Base-by-base conservation (phyloP, 2,113 vertebrate genomes). In the Diadophis punctatus region DNA sequence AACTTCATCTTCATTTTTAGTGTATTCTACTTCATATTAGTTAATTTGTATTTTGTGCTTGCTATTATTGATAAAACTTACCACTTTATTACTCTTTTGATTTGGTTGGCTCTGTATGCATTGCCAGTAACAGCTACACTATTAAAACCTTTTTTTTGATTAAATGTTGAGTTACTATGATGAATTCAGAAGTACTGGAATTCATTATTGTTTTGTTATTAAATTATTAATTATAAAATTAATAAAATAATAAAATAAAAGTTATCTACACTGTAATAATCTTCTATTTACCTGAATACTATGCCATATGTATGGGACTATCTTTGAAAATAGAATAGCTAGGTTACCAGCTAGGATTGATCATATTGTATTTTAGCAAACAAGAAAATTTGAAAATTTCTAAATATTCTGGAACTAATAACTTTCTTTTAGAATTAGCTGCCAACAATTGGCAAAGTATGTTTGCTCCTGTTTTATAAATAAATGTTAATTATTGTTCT, bases 171-270 rank as follows among this genome's bases (percentile, higher is more conserved):
- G 91, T 92, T 91, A 55, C 52, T 91, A 2, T 10, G 90, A 2
- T 90, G 46, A 93, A 91, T 94, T 95, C 63, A 93, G 94, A 90
- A 87, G 86, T 52, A 87, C 22, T 92, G 63, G 1, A 93, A 58
- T 91, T 90, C 22, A 90, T 1, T 88, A 12, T 30, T 6, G 9
- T 93, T 91, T 63, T 63, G 60, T 34, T 34, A 68, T 68, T 68
- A n/a, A 10, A n/a, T 68, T 34, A 68, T 63, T 63, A 63, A n/a
- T n/a, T 60, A 60, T 30, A n/a, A 63, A 63, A 30, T 27, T 60
- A 60, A 60, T 60, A 63, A 63, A 63, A 30, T n/a, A 60, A 68
- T 68, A 68, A 14, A n/a, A 68, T n/a, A 30, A 63, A 63, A 34
- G n/a, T 80, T 80, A 80, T 80, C 16, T 39, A 39, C 12, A 80